Evolutionary conservation across 1,140 invertebrate genomes (phyloP).

Genomic region (Catajapyx aquilonaris): DNA sequence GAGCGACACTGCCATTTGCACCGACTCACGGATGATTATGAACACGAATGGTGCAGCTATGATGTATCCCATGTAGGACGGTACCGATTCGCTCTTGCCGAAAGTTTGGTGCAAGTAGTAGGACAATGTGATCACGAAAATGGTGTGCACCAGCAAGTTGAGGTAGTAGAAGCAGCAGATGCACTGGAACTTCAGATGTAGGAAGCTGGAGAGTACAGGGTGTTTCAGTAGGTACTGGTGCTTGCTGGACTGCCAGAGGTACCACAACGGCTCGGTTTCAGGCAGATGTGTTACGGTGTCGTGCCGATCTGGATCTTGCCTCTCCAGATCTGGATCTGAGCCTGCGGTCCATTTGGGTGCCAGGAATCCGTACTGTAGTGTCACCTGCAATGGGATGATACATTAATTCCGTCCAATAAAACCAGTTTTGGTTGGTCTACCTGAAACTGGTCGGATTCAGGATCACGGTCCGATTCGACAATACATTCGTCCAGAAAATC

Average conservation of each 20-base stretch:
- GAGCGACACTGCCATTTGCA: slow-evolving; percentile 41
- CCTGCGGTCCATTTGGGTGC: too few species aligned
- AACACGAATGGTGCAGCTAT: slow-evolving; percentile 28
- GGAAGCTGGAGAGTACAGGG: slow-evolving; percentile 55
- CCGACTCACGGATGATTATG: slow-evolving; percentile 33
- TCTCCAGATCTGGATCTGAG: too few species aligned
- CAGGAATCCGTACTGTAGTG: neutral
- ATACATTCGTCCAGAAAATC: slow-evolving; percentile 47
- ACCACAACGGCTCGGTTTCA: slow-evolving; percentile 37
- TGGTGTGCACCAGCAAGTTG: slow-evolving; percentile 45
- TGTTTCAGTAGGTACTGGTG: slow-evolving; percentile 47
- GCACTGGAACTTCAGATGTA: slow-evolving; percentile 60
- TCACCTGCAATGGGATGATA: too few species aligned
- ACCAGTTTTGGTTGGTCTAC: slow-evolving; percentile 20
- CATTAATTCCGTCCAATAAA: neutral
- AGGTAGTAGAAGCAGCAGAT: slow-evolving; percentile 45
- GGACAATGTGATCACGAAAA: slow-evolving; percentile 42
- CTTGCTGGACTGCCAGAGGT: slow-evolving; percentile 38
- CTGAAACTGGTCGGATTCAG: slow-evolving; percentile 39
- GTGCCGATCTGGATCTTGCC: too few species aligned
- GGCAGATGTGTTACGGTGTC: slow-evolving; percentile 14
- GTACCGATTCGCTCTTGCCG: too few species aligned
- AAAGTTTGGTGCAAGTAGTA: slow-evolving; percentile 37
- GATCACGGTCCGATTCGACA: slow-evolving; percentile 31
- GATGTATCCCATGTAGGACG: slow-evolving; percentile 11